Conservation (phyloP, 2,113 vertebrate genomes). For the Centrocercus urophasianus region DNA sequence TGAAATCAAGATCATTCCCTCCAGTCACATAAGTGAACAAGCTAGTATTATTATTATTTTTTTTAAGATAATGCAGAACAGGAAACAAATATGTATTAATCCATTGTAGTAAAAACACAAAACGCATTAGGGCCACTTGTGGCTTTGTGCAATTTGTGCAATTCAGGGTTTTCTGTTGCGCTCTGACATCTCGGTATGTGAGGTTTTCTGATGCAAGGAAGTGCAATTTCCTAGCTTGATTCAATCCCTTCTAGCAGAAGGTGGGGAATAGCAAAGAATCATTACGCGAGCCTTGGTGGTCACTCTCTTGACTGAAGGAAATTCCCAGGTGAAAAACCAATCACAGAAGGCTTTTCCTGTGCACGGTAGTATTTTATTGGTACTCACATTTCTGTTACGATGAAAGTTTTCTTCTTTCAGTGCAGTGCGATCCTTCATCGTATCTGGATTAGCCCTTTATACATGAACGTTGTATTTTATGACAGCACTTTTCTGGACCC, state of each 20-base stretch:
- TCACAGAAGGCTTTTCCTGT: not conserved
- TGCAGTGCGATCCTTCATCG: not conserved
- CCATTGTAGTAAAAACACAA: conserved; percentile 23
- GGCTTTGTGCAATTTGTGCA: conserved; percentile 23
- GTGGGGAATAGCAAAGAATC: not conserved
- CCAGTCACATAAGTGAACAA: conserved; percentile 23
- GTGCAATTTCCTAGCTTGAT: conserved; percentile 20
- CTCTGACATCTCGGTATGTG: conserved; percentile 54
- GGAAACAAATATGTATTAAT: conserved; percentile 45
- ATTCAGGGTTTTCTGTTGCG: conserved; percentile 50
- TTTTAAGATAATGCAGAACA: conserved; percentile 14
- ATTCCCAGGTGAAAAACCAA: not conserved
- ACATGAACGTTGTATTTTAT: not conserved
- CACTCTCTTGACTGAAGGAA: not conserved
- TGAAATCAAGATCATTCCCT: not conserved
- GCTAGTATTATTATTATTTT: conserved; percentile 26
- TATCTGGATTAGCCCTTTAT: not conserved
- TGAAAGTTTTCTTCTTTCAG: not conserved
- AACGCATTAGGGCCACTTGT: conserved; percentile 21
- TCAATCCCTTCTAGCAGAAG: conserved; percentile 9
- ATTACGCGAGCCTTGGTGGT: not conserved
- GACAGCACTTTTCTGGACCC: not conserved
- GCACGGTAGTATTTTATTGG: not conserved
- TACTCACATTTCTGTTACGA: rapidly evolving
- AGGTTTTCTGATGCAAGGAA: conserved; percentile 66